These are phyloP conservation scores for Episyrphus balteatus DNA, from an alignment of 1,140 invertebrate genomes.

Conservation along the genomic window DNA sequence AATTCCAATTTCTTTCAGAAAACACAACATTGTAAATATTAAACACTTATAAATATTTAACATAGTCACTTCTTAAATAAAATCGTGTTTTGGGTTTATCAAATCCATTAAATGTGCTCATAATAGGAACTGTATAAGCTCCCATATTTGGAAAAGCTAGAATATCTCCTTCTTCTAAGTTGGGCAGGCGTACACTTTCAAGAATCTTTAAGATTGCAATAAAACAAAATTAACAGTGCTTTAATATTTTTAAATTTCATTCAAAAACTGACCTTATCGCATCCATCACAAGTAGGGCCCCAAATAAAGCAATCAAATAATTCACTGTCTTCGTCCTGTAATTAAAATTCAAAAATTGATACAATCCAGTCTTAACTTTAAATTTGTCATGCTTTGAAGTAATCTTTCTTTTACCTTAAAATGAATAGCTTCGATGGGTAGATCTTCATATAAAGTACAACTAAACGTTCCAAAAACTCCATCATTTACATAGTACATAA, in stretches of 20 bases:
- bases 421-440: constrained; percentile 51
- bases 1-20: too few species aligned
- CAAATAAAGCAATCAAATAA: constrained; percentile 51
- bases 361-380: too few species aligned
- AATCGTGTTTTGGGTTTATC: background rate
- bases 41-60: too few species aligned
- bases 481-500: constrained; percentile 95
- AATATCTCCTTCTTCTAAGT: background rate
- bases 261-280: constrained; percentile 49
- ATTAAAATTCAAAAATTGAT: background rate
- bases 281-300: constrained; percentile 86
- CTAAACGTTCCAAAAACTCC: constrained; percentile 96
- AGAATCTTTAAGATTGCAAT: too few species aligned
- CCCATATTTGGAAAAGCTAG: background rate
- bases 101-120: background rate
- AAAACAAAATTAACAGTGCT: too few species aligned
- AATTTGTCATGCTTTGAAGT: too few species aligned
- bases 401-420: background rate
- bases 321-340: background rate
- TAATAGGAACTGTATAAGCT: background rate
- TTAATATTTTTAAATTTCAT: too few species aligned
- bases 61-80: too few species aligned
- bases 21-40: too few species aligned
- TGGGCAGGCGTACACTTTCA: background rate
- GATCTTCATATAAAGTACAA: constrained; percentile 6